Percentiles rank a stretch among this genome's conserved stretches.
Conservation (phyloP, 1,140 invertebrate species). For the Cotesia chilonis region DNA sequence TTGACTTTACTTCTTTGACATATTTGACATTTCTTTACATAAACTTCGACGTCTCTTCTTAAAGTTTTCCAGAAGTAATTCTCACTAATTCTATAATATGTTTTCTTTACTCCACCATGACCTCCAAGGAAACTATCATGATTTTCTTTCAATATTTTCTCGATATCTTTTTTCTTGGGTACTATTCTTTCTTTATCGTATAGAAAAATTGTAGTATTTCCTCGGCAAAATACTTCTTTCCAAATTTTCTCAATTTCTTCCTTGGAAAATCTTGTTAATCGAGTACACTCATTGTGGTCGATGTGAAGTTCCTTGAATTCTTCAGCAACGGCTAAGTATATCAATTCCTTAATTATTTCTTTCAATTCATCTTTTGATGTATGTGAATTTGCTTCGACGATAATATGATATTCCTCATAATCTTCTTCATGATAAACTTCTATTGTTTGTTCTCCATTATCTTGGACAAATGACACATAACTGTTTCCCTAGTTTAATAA, state of each 20-base stretch:
- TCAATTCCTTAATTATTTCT: conserved; percentile 6
- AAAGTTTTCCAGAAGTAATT: conserved; percentile 33
- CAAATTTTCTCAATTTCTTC: conserved; percentile 21
- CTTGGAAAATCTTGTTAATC: not conserved
- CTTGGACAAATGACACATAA: conserved; percentile 15
- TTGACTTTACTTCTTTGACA: conserved; percentile 35
- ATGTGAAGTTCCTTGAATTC: conserved; percentile 29
- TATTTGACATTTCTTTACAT: conserved; percentile 28
- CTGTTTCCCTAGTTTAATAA: conserved; percentile 11
- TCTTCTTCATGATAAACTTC: conserved; percentile 20
- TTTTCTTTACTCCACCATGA: conserved; percentile 32
- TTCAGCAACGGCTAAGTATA: conserved; percentile 14
- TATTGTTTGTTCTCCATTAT: not conserved
- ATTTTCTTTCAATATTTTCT: conserved; percentile 33
- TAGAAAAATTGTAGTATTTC: not conserved
- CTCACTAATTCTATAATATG: conserved; percentile 26
- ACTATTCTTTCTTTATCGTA: conserved; percentile 23
- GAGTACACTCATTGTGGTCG: conserved; percentile 14
- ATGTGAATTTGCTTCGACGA: not conserved
- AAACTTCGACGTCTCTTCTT: not conserved
- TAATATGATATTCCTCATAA: not conserved
- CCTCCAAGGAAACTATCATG: conserved; percentile 28
- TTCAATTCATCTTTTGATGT: conserved; percentile 8
- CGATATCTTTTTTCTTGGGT: not conserved
- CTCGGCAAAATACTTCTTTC: conserved; percentile 2